Evolutionary conservation across 2,113 vertebrate genomes (phyloP), one percentile per base, ranked within the genome.

Genomic region (Gavia stellata): DNA sequence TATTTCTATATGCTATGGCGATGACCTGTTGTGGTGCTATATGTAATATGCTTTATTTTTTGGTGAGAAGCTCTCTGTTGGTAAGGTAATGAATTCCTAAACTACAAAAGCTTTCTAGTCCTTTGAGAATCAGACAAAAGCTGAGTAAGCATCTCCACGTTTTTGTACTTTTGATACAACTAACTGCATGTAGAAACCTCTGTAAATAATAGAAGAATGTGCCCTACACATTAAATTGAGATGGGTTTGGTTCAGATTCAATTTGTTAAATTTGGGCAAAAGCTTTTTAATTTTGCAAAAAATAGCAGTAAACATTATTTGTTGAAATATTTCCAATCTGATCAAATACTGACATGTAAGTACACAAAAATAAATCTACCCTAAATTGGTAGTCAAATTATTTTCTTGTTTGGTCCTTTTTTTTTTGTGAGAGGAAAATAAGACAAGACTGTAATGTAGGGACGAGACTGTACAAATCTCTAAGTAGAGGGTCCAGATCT

Each of bases 91-190:
- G 19, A 79, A 67, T 92, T 92, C 28, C 24, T 66, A 62, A 79
- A 65, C 72, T 72, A 29, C 12, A 84, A 38, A 91, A 12, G 1
- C 5, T 59, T 92, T 44, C 65, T 70, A 3, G 12, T 49, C 16
- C 10, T 82, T 47, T 17, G 44, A 38, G 65, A 80, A n/a, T 45
- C 4, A 16, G 40, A 79, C 34, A 72, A 75, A 85, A 86, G 7
- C 34, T 90, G 62, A 50, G 38, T 77, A 50, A 86, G 6, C 26
- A 75, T 42, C 6, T 75, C 21, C 0, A 0, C 28, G 7, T 81
- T 84, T 81, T 7, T 59, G 33, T 59, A 14, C 0, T 0, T 59
- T 4, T 36, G 52, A 38, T 59, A 21, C 44, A 72, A 42, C 9
- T 42, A 16, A 24, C 11, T 80, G 21, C 26, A 26, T 26, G 14